Evolutionary conservation across 2,113 vertebrate species (phyloP).

Genomic region (Hipposideros armiger): DNA sequence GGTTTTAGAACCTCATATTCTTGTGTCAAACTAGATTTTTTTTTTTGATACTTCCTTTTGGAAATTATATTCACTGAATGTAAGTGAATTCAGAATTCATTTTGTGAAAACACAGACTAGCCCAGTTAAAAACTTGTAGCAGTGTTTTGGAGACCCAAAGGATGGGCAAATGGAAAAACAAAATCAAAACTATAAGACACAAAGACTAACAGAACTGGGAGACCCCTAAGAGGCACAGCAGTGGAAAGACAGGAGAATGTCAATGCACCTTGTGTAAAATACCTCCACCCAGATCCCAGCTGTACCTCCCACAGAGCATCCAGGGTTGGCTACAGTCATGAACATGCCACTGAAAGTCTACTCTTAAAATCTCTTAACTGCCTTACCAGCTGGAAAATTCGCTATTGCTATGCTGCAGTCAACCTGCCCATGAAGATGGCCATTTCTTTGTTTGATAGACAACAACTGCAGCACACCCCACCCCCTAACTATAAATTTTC

Average conservation of each 20-base stretch:
- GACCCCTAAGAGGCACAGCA: not conserved
- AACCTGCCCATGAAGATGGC: not conserved
- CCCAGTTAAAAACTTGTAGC: not conserved
- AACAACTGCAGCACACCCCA: not conserved
- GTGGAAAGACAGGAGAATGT: not conserved
- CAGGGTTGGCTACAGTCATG: not conserved
- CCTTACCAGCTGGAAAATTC: not conserved
- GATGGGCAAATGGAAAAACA: not conserved
- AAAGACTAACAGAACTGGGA: not conserved
- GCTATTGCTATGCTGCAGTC: not conserved
- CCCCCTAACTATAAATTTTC: not conserved
- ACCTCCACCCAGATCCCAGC: not conserved
- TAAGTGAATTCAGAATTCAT: not conserved
- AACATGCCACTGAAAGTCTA: not conserved
- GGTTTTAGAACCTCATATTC: not conserved
- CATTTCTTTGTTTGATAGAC: not conserved
- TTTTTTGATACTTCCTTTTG: not conserved
- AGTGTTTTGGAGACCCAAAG: not conserved
- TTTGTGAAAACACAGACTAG: not conserved
- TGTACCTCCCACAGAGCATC: not conserved
- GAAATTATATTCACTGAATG: not conserved
- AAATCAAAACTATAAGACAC: not conserved
- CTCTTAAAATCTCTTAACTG: not conserved
- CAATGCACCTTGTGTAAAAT: not conserved
- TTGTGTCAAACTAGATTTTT: not conserved